Percentiles rank a stretch among this genome's conserved stretches.
Conservation (phyloP, 2,797 vertebrate species). For the Peromyscus nudipes region DNA sequence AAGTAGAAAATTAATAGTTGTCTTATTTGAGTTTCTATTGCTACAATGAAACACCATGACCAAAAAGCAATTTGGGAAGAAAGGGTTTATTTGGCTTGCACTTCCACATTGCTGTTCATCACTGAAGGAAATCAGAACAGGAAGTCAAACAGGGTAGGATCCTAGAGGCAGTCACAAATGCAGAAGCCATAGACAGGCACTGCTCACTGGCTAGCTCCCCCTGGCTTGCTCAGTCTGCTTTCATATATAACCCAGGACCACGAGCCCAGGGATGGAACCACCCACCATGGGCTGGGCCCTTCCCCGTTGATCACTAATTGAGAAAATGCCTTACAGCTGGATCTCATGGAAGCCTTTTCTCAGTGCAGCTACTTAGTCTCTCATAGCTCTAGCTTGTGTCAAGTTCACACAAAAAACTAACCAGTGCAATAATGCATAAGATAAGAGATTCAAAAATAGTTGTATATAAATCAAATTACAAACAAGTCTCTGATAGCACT, state of each 20-base stretch:
- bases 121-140: neutral
- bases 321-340: neutral
- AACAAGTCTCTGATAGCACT: neutral
- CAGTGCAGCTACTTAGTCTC: neutral
- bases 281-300: neutral
- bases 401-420: neutral
- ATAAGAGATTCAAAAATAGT: neutral
- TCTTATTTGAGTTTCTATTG: neutral
- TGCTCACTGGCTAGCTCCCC: neutral
- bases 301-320: neutral
- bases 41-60: neutral
- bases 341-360: neutral
- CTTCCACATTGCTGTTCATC: neutral
- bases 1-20: neutral
- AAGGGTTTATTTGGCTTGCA: neutral
- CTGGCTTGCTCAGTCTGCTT: neutral
- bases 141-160: neutral
- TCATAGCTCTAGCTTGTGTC: neutral
- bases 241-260: neutral
- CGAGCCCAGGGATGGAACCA: neutral
- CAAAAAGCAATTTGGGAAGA: neutral
- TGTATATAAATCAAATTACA: neutral
- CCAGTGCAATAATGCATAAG: neutral
- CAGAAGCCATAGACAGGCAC: neutral
- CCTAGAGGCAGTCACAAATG: neutral